phyloP scores from a whole-genome alignment of 1,140 invertebrate species.

The Mycetomoellerius zeteki region DNA sequence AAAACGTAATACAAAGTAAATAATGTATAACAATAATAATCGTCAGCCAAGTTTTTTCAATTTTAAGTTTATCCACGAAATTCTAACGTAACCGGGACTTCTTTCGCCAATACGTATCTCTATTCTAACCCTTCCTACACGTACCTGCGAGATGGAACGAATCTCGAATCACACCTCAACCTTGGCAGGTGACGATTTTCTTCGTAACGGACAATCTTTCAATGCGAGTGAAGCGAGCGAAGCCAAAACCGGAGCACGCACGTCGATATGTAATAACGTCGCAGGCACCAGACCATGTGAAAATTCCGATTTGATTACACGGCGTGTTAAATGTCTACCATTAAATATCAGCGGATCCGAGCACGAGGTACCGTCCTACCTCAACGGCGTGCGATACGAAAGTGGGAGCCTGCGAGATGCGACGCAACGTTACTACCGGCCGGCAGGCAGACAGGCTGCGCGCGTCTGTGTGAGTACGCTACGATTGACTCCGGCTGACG shows the following conservation, averaged over 20 bases:
- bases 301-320: background rate
- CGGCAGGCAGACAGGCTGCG: conserved; percentile 27
- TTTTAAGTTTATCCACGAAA: background rate
- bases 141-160: background rate
- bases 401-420: conserved; percentile 76
- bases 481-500: conserved; percentile 56
- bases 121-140: background rate
- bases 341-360: background rate
- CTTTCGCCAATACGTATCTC: background rate
- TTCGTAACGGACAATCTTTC: background rate
- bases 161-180: background rate
- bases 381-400: conserved; percentile 80
- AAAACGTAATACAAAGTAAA: background rate
- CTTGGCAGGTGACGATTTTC: background rate
- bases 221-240: background rate
- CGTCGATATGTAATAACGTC: background rate
- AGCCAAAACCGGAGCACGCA: background rate
- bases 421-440: conserved; percentile 66
- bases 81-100: background rate
- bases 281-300: background rate
- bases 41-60: background rate
- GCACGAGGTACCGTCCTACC: conserved; percentile 62
- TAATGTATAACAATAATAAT: background rate
- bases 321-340: background rate
- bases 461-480: conserved; percentile 20